Conservation (phyloP, 2,113 vertebrate genomes). For the Suncus etruscus region DNA sequence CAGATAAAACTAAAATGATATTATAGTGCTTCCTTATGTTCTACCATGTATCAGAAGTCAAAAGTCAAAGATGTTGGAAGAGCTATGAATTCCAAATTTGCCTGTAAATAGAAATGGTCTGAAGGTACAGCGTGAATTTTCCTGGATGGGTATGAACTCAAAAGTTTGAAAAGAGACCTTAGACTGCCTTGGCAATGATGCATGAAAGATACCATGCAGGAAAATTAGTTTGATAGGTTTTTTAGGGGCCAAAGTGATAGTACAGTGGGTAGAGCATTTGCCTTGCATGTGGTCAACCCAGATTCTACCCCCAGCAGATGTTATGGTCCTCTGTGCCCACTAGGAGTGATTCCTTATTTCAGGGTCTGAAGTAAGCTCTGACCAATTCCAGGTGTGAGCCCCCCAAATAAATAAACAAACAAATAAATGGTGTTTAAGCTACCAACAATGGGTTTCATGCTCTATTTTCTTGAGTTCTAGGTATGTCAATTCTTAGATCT, state of each 20-base stretch:
- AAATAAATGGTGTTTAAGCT: background rate
- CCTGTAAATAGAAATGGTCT: background rate
- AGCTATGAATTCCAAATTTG: background rate
- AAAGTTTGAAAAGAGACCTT: background rate
- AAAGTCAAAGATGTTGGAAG: slow-evolving; percentile 25
- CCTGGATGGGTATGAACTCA: slow-evolving; percentile 2
- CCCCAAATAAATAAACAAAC: no score
- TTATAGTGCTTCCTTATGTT: background rate
- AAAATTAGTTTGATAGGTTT: background rate
- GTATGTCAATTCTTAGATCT: background rate
- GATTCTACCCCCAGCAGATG: no score
- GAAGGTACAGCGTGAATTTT: background rate
- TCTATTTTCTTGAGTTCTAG: slow-evolving; percentile 13
- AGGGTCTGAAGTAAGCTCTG: no score
- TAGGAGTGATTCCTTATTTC: no score
- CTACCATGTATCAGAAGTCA: background rate
- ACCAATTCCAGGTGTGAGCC: no score
- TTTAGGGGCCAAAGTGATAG: no score
- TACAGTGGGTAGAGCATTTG: no score
- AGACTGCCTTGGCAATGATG: background rate
- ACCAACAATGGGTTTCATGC: background rate
- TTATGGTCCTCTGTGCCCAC: no score
- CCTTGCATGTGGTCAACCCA: no score
- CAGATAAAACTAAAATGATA: no score
- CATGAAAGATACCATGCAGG: background rate